phyloP scores from a whole-genome alignment of 1,140 invertebrate species.

The Drosophila quadrilineata region DNA sequence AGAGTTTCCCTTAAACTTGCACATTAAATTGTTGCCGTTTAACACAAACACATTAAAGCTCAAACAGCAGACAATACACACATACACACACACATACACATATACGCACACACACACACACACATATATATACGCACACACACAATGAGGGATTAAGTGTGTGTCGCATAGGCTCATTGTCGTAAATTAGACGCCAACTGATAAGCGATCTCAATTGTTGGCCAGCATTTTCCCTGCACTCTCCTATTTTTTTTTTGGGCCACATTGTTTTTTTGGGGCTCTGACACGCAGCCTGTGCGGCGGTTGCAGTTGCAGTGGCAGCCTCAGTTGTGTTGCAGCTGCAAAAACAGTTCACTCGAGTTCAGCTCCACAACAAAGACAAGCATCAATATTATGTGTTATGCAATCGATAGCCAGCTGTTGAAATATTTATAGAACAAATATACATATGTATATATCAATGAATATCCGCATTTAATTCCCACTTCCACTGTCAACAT shows the following conservation, averaged over 20 bases:
- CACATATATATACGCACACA: neutral
- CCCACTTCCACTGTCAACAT: too few species aligned
- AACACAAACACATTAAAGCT: slow-evolving; percentile 29
- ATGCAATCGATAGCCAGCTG: slow-evolving; percentile 17
- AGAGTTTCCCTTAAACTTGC: too few species aligned
- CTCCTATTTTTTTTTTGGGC: slow-evolving; percentile 28
- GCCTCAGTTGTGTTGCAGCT: slow-evolving; percentile 35
- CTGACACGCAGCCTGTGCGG: slow-evolving; percentile 2
- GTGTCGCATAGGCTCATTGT: slow-evolving; percentile 73
- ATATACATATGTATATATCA: neutral
- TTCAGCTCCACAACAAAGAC: slow-evolving; percentile 6
- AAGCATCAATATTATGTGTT: slow-evolving; percentile 26
- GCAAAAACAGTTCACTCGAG: too few species aligned
- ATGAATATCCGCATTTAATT: too few species aligned
- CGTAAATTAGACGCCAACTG: slow-evolving; percentile 79
- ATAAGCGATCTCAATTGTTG: slow-evolving; percentile 79
- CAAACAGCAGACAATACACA: slow-evolving; percentile 9
- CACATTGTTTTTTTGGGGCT: slow-evolving; percentile 8
- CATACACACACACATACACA: slow-evolving; percentile 6
- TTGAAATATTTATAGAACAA: neutral
- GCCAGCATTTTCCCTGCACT: slow-evolving; percentile 48
- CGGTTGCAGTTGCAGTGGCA: slow-evolving; percentile 32
- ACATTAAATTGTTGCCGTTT: slow-evolving; percentile 17
- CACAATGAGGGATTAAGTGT: slow-evolving; percentile 42
- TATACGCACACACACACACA: neutral